phyloP scores from a whole-genome alignment of 1,140 invertebrate genomes.

The Laodelphax striatellus region DNA sequence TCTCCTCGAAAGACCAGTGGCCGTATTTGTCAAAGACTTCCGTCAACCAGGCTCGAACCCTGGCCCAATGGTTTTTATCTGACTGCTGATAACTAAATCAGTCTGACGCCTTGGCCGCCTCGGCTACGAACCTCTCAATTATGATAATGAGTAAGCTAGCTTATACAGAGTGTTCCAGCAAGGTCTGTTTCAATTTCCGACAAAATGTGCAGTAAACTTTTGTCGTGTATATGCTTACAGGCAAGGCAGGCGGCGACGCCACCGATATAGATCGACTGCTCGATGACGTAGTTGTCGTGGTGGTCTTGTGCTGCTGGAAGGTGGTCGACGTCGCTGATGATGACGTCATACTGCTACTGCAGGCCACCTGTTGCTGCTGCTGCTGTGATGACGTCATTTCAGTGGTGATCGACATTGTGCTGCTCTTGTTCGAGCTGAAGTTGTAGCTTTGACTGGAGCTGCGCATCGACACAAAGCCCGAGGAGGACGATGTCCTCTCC shows the following conservation, averaged over 20 bases:
- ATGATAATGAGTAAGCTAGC: too few relatives aligned
- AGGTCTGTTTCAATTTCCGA: too few relatives aligned
- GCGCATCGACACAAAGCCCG: constrained; percentile 60
- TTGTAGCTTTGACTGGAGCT: constrained; percentile 45
- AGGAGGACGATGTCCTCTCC: constrained; percentile 28
- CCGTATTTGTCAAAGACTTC: too few relatives aligned
- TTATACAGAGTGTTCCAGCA: too few relatives aligned
- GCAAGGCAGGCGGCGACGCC: constrained; percentile 48
- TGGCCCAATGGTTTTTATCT: too few relatives aligned
- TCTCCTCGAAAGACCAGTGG: too few relatives aligned
- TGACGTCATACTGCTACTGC: background rate
- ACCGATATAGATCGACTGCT: background rate
- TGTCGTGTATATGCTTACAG: constrained; percentile 46
- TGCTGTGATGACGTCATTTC: background rate
- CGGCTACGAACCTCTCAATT: too few relatives aligned
- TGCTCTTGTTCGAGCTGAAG: constrained; percentile 5
- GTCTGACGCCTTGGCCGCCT: too few relatives aligned
- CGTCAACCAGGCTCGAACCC: too few relatives aligned
- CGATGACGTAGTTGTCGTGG: background rate
- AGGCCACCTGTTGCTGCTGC: background rate
- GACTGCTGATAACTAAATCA: too few relatives aligned
- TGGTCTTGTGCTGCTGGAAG: constrained; percentile 7
- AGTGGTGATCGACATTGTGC: background rate
- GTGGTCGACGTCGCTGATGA: background rate
- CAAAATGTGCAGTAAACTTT: too few relatives aligned